Conservation (phyloP, 2,113 vertebrate genomes). For the Phainopepla nitens region DNA sequence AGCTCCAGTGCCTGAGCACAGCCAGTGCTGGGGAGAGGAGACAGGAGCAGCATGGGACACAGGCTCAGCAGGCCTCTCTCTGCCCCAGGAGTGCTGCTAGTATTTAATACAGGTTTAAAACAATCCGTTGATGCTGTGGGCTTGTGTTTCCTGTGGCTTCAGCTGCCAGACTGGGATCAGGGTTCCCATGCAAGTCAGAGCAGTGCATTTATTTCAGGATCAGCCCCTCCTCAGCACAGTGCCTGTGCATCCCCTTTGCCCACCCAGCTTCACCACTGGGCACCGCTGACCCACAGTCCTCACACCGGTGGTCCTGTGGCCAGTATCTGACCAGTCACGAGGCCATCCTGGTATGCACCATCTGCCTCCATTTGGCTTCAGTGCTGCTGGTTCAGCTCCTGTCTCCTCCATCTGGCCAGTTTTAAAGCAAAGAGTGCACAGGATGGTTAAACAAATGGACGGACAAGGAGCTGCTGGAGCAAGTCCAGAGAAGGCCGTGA, state of each 20-base stretch:
- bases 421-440: not conserved
- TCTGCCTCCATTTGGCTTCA: rapidly evolving
- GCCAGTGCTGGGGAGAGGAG: not conserved
- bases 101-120: not conserved
- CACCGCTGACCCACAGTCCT: not conserved
- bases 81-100: not conserved
- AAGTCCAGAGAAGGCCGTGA: not conserved
- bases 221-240: not conserved
- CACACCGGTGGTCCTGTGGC: not conserved
- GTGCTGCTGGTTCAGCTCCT: not conserved
- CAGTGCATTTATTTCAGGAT: not conserved
- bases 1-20: not conserved
- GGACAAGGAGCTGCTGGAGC: not conserved
- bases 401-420: not conserved
- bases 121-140: not conserved
- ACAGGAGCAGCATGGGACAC: not conserved
- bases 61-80: not conserved
- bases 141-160: not conserved
- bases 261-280: rapidly evolving
- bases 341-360: not conserved
- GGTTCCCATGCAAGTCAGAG: not conserved
- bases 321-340: rapidly evolving
- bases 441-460: not conserved
- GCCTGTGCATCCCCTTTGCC: rapidly evolving
- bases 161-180: not conserved